Percentiles rank a stretch among this genome's conserved stretches.
Evolutionary conservation across 2,113 vertebrate species (phyloP).

Genomic region (Cheirogaleus medius): DNA sequence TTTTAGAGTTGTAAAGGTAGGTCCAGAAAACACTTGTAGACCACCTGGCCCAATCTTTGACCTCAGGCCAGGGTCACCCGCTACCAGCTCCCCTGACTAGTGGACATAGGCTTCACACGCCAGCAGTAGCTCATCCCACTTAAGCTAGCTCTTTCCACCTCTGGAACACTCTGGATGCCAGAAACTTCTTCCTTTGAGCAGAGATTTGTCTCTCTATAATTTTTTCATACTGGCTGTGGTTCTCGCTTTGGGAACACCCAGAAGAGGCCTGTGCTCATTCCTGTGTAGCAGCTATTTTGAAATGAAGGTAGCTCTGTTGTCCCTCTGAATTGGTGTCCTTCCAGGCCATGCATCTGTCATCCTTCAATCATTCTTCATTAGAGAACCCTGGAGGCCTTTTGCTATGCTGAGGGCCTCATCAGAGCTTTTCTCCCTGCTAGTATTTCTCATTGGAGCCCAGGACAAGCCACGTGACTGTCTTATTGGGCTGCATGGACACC

Average conservation of each 20-base stretch:
- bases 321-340: not conserved
- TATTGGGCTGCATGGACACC: not conserved
- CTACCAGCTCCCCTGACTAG: not conserved
- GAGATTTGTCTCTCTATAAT: not conserved
- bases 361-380: not conserved
- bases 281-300: not conserved
- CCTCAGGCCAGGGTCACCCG: not conserved
- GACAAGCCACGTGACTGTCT: not conserved
- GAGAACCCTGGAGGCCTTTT: not conserved
- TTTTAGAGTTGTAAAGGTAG: not conserved
- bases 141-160: not conserved
- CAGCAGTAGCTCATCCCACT: not conserved
- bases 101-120: not conserved
- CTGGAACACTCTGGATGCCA: not conserved
- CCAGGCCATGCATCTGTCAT: not conserved
- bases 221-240: not conserved
- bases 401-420: not conserved
- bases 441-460: not conserved
- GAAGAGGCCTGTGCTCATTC: not conserved
- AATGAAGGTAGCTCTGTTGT: not conserved
- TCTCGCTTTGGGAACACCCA: not conserved
- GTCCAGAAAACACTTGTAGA: not conserved
- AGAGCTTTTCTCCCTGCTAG: slow-evolving; percentile 3
- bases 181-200: not conserved
- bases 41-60: not conserved